Percentiles rank a stretch among this genome's conserved stretches.
These are phyloP conservation scores for Percopsis omiscomaycus DNA, from an alignment of 2,797 vertebrate genomes.

Conservation along the genomic window DNA sequence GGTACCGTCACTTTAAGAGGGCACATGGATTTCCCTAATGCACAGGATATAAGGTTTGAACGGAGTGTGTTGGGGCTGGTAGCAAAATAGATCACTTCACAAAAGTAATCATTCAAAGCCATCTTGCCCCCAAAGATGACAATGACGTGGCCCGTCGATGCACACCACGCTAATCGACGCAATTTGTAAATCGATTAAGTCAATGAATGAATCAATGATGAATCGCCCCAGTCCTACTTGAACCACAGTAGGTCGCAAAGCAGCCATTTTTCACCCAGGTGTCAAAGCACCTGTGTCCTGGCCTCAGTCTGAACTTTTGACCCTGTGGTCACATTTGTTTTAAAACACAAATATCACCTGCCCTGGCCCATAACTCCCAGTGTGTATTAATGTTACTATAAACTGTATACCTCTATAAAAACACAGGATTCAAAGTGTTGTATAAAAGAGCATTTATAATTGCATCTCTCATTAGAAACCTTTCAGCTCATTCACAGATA, in stretches of 20 bases:
- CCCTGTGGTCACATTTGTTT: slow-evolving; percentile 25
- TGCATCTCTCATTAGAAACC: slow-evolving; percentile 58
- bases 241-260: slow-evolving; percentile 1
- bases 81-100: too few relatives aligned
- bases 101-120: too few relatives aligned
- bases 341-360: neutral
- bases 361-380: neutral
- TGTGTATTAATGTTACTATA: neutral
- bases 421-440: neutral
- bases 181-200: too few relatives aligned
- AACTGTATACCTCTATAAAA: slow-evolving; percentile 4
- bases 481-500: slow-evolving; percentile 49
- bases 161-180: too few relatives aligned
- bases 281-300: slow-evolving; percentile 40
- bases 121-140: too few relatives aligned
- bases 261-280: slow-evolving; percentile 34
- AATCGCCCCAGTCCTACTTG: neutral
- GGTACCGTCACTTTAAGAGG: too few relatives aligned
- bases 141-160: too few relatives aligned
- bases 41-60: too few relatives aligned
- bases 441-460: slow-evolving; percentile 32
- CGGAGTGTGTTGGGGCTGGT: too few relatives aligned
- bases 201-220: too few relatives aligned
- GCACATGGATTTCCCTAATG: too few relatives aligned
- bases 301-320: slow-evolving; percentile 51